Percentiles rank a stretch among this genome's conserved stretches.
Evolutionary conservation across 2,113 vertebrate genomes (phyloP).

Genomic region (Microcebus lehilahytsara): DNA sequence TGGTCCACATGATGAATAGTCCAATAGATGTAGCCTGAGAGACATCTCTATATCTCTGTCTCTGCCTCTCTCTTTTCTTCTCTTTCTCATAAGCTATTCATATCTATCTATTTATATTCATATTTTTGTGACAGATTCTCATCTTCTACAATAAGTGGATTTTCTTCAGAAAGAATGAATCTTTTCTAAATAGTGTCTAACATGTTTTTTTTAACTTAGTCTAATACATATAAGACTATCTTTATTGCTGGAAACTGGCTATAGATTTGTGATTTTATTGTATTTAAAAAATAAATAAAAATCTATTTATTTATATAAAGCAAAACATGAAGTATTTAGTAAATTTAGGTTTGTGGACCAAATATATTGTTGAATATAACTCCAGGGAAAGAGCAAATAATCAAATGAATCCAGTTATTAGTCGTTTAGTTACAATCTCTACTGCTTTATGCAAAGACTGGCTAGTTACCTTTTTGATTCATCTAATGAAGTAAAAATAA

Average conservation of each 20-base stretch:
- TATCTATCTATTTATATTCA: neutral
- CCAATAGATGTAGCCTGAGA: neutral
- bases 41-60: neutral
- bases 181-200: neutral
- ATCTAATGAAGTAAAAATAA: slow-evolving; percentile 1
- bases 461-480: neutral
- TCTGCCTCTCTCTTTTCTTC: neutral
- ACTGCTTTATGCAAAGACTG: neutral
- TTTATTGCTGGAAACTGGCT: neutral
- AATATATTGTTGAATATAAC: neutral
- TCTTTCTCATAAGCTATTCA: neutral
- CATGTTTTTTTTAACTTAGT: neutral
- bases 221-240: neutral
- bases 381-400: neutral
- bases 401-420: neutral
- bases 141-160: neutral
- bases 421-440: neutral
- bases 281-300: neutral
- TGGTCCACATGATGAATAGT: neutral
- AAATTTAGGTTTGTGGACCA: neutral
- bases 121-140: neutral
- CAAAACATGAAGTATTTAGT: neutral
- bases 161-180: neutral
- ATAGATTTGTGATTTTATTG: neutral
- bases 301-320: slow-evolving; percentile 1